phyloP scores from a whole-genome alignment of 2,113 vertebrate species.

The Pica pica region DNA sequence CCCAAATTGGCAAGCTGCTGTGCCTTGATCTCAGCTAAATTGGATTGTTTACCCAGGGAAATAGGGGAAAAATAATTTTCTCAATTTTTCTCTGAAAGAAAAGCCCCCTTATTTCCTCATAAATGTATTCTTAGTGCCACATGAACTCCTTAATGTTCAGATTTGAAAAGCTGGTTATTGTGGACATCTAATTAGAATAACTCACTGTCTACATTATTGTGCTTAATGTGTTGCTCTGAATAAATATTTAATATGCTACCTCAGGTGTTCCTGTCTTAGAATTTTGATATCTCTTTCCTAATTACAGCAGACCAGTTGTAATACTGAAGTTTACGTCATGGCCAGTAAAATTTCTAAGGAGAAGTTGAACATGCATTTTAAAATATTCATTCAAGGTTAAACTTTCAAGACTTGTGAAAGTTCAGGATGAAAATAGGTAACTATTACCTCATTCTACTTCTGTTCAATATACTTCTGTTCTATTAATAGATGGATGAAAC shows the following conservation, averaged over 20 bases:
- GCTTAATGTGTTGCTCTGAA: slow-evolving; percentile 36
- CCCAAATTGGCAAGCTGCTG: neutral
- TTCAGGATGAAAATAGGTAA: neutral
- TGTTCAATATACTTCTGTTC: neutral
- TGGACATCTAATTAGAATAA: slow-evolving; percentile 49
- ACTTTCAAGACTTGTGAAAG: neutral
- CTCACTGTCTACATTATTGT: slow-evolving; percentile 34
- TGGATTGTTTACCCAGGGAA: slow-evolving; percentile 32
- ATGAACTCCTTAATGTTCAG: slow-evolving; percentile 19
- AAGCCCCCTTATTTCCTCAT: neutral
- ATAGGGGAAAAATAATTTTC: slow-evolving; percentile 17
- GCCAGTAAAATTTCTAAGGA: neutral
- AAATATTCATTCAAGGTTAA: slow-evolving; percentile 46
- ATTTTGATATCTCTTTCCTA: slow-evolving; percentile 51
- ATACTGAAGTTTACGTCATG: neutral
- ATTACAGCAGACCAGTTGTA: slow-evolving; percentile 24
- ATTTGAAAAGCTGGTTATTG: slow-evolving; percentile 29
- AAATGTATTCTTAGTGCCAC: slow-evolving; percentile 6
- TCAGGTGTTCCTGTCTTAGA: slow-evolving; percentile 37
- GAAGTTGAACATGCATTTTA: neutral
- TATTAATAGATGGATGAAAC: neutral
- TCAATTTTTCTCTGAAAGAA: neutral
- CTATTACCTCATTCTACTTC: neutral
- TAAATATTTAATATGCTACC: slow-evolving; percentile 61
- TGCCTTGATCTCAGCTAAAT: slow-evolving; percentile 35